A percentile compares a stretch with the other conserved stretches of the same genome.
These are phyloP conservation scores for Lutjanus campechanus DNA, from an alignment of 2,797 vertebrate genomes.

Conservation along the genomic window DNA sequence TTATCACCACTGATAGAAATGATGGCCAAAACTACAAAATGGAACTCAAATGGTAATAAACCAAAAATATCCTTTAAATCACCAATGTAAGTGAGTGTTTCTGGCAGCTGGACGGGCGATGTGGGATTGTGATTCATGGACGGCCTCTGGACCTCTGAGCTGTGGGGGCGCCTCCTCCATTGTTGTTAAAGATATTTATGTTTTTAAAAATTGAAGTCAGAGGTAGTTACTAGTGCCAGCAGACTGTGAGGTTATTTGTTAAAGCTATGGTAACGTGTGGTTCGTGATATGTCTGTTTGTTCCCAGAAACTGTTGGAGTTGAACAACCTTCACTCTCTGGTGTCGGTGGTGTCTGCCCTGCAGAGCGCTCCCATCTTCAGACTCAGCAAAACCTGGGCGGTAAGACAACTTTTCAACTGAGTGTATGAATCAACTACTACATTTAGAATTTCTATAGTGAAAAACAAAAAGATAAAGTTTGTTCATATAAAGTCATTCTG, in stretches of 20 bases:
- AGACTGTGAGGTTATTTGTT: background rate
- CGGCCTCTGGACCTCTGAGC: background rate
- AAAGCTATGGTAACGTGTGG: background rate
- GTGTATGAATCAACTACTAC: background rate
- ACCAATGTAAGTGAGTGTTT: background rate
- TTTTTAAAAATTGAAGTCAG: background rate
- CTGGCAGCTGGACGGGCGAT: background rate
- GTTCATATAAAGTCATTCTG: no score
- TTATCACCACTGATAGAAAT: background rate
- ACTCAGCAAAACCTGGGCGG: conserved; percentile 97
- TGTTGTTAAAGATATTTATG: background rate
- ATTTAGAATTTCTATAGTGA: background rate
- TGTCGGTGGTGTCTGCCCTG: conserved; percentile 96
- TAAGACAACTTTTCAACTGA: conserved; percentile 82
- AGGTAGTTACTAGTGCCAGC: background rate
- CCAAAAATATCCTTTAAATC: background rate
- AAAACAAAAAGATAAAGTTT: background rate
- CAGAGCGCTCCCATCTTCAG: conserved; percentile 98
- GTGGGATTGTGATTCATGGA: background rate
- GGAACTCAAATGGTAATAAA: background rate
- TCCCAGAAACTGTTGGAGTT: conserved; percentile 94
- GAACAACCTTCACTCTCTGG: conserved; percentile 96
- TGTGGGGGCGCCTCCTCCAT: background rate
- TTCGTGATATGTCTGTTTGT: conserved; percentile 31
- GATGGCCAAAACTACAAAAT: background rate